Evolutionary conservation across 2,888 invertebrate species (phyloP), one percentile per base, ranked within the genome.

Genomic region (Neoscelio sp.): DNA sequence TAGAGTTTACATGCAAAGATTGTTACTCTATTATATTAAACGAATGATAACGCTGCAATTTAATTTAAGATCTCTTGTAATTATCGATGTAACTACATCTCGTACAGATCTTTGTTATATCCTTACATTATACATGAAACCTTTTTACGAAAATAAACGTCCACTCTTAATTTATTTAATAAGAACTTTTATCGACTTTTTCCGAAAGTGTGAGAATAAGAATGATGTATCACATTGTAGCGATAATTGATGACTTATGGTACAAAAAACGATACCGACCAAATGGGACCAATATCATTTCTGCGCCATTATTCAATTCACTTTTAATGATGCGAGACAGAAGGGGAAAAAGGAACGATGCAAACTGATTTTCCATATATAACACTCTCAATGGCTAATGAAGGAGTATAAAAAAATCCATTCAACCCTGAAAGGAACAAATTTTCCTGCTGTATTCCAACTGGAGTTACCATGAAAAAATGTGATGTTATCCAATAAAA

Each of bases 341-440:
- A 44, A 20, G 20, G 44, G 8, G 7, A 10, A 44, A 44, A 17
- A 17, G 23, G 6, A 23, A 23, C 6, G 23, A 20, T 44, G 20
- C 10, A 44, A 40, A 40, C 15, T 40, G 40, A 40, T 40, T 44
- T 44, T 15, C 44, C 44, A 20, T 44, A 20, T 10, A 20, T n/a
- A n/a, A 15, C 40, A 44, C 20, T 5, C 38, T 44, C 17, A 40
- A 17, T 3, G 40, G 2, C 5, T 12, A 13, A 13, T 40, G 6
- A 40, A 40, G 17, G 40, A 2, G 13, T 8, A 13, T 40, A 12
- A 8, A 44, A 44, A 44, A 20, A 44, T 44, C 20, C 44, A 20
- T 44, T 44, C 20, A 20, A 3, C 10, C 20, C 20, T 44, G 10
- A 44, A 44, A 20, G 44, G 20, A 17, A 44, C 20, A 20, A 44